A percentile compares a stretch with the other conserved stretches of the same genome.
phyloP scores from a whole-genome alignment of 2,888 invertebrate genomes.

The Leptopterna dolabrata region DNA sequence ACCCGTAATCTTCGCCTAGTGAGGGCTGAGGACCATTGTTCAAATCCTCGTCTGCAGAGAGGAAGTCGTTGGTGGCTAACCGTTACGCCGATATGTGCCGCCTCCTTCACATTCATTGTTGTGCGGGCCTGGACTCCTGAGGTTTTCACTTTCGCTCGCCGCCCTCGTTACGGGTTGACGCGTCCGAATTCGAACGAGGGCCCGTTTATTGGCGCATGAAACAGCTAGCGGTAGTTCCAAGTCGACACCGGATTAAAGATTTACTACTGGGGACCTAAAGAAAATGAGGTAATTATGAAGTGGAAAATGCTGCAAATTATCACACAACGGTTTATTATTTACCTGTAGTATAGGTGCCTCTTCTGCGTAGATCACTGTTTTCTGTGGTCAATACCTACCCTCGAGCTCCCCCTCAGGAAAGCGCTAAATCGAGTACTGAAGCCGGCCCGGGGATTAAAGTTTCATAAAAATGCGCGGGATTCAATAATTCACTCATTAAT shows the following conservation, averaged over 20 bases:
- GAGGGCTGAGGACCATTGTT: not conserved
- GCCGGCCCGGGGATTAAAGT: no score
- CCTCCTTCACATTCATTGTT: conserved; percentile 25
- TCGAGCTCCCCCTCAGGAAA: no score
- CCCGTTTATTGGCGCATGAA: not conserved
- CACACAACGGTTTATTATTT: no score
- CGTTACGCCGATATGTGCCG: conserved; percentile 35
- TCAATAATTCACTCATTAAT: no score
- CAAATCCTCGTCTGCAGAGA: not conserved
- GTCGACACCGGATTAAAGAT: not conserved
- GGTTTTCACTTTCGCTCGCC: conserved; percentile 17
- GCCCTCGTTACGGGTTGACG: not conserved
- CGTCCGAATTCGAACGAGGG: conserved; percentile 14
- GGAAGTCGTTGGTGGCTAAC: not conserved
- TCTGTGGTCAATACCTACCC: no score
- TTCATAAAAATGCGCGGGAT: no score
- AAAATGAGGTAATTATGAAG: not conserved
- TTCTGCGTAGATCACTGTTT: no score
- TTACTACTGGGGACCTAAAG: not conserved
- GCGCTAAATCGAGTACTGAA: no score
- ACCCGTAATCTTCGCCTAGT: conserved; percentile 14
- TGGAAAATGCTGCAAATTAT: no score
- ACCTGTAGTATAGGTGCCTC: no score
- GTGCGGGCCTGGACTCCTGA: not conserved
- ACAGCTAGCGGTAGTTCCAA: not conserved